Evolutionary conservation across 2,888 invertebrate genomes (phyloP).

Genomic region (Eumerus sabulonum): DNA sequence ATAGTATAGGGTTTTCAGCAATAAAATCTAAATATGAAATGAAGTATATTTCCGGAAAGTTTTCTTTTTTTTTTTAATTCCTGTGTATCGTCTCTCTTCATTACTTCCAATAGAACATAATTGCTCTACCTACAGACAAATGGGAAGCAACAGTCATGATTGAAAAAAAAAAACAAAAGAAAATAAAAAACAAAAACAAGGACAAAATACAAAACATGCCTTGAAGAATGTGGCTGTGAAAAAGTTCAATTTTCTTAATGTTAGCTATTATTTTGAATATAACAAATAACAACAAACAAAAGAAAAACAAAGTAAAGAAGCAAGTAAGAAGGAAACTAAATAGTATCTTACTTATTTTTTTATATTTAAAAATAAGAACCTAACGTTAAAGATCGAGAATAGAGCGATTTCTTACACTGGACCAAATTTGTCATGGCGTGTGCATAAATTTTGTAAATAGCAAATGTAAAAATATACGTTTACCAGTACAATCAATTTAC

Average conservation of each 20-base stretch:
- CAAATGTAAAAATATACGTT: constrained; percentile 23
- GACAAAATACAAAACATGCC: constrained; percentile 57
- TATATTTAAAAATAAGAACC: constrained; percentile 34
- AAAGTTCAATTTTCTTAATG: constrained; percentile 61
- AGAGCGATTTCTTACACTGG: constrained; percentile 46
- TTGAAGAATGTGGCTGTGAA: constrained; percentile 65
- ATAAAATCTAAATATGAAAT: too few species aligned
- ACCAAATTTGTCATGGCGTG: constrained; percentile 60
- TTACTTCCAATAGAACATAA: too few species aligned
- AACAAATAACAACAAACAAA: constrained; percentile 30
- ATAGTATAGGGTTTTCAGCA: too few species aligned
- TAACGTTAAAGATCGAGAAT: constrained; percentile 41
- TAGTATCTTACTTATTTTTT: constrained; percentile 51
- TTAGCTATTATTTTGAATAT: constrained; percentile 39
- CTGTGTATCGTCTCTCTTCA: too few species aligned
- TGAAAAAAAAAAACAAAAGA: constrained; percentile 18
- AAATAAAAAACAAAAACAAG: constrained; percentile 46
- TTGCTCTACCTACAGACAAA: neutral
- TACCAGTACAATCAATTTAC: constrained; percentile 57
- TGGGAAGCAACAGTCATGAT: constrained; percentile 17
- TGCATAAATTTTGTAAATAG: constrained; percentile 54
- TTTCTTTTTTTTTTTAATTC: too few species aligned
- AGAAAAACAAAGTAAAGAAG: neutral
- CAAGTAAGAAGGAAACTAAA: neutral
- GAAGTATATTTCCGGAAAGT: too few species aligned